Base-by-base conservation (phyloP, 2,113 vertebrate genomes). In the Tenebrosternarchus preto region DNA sequence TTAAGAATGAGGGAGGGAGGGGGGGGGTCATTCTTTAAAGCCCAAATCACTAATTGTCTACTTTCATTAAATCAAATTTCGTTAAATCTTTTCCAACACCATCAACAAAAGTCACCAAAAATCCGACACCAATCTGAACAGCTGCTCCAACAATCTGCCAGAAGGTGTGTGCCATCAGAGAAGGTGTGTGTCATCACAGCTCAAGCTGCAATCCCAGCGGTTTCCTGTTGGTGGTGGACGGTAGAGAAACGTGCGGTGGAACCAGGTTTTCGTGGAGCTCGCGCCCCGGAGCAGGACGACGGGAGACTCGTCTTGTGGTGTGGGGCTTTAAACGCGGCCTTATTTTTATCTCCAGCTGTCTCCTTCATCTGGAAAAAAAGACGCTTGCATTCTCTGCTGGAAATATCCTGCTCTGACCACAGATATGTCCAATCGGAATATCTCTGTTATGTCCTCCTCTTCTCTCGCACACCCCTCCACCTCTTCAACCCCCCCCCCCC, bases 341-440 rank as follows among this genome's bases (percentile, higher is more conserved):
- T 93, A 94, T 94, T 94, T 94, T 92, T 92, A 94, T 89, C 91
- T 81, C 91, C 93, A 94, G 92, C 93, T 94, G 93, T 93, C 92
- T 92, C 89, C 92, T 91, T 91, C 90, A 91, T 90, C 85, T 88
- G 85, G 64, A 86, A 88, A 83, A 90, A 84, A 84, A 68, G 84
- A 90, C 84, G 84, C 86, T 90, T 82, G 83, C 92, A 92, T 92
- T 92, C 92, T 91, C 87, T 83, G 90, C 92, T 93, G 87, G 85
- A 94, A 94, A 94, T 94, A 94, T 91, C 92, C 80, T 85, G 87
- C 90, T 89, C 89, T 85, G 83, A 92, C 90, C 90, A 90, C 86
- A 91, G 90, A 92, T 91, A 91, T 90, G 88, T 89, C 91, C 73
- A 90, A 88, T 90, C 88, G 88, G 82, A 86, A 86, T 87, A 88